phyloP scores from a whole-genome alignment of 1,140 invertebrate genomes.

The Pissodes strobi region DNA sequence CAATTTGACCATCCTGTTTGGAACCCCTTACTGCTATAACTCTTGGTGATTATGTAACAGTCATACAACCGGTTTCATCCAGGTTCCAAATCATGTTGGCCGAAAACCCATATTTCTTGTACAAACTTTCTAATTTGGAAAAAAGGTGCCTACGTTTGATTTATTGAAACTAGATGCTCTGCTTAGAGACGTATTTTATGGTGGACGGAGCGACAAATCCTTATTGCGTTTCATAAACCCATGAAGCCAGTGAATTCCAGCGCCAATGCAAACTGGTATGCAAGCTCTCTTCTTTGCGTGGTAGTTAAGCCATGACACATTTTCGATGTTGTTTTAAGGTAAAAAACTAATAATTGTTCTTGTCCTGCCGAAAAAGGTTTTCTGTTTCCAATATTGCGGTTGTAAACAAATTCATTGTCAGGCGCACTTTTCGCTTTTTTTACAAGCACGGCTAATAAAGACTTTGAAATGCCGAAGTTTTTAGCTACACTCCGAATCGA shows the following conservation, averaged over 20 bases:
- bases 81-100: no score
- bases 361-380: constrained; percentile 15
- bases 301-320: constrained; percentile 47
- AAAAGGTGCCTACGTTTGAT: constrained; percentile 54
- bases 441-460: no score
- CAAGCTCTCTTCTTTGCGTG: constrained; percentile 34
- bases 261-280: constrained; percentile 44
- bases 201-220: no score
- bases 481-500: constrained; percentile 4
- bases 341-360: constrained; percentile 14
- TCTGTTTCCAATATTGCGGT: constrained; percentile 1
- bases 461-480: constrained; percentile 4
- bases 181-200: constrained; percentile 28
- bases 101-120: constrained; percentile 43
- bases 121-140: constrained; percentile 49
- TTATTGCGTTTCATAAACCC: constrained; percentile 26
- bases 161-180: constrained; percentile 47
- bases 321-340: constrained; percentile 32
- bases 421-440: no score
- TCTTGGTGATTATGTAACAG: no score
- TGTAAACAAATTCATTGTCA: no score
- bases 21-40: no score
- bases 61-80: no score
- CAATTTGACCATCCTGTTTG: neutral
- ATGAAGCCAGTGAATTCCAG: constrained; percentile 40